Evolutionary conservation across 2,797 vertebrate genomes (phyloP).

Genomic region (Melanotaenia boesemani): DNA sequence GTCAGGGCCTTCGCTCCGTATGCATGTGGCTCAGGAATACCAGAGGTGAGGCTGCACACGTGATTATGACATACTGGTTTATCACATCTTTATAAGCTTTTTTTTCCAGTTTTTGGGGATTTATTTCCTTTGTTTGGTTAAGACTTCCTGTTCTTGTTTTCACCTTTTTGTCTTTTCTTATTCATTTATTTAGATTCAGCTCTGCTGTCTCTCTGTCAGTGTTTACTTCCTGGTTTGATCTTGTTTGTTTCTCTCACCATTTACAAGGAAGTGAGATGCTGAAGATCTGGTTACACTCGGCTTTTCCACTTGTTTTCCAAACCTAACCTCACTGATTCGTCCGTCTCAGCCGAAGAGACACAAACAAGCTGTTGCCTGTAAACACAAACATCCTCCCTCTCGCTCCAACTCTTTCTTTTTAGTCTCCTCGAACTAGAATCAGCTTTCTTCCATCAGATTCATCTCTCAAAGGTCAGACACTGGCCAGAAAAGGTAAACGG

Average conservation of each 20-base stretch:
- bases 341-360: background rate
- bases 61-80: background rate
- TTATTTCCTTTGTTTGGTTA: too few species aligned
- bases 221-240: conserved; percentile 6
- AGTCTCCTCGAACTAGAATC: conserved; percentile 1
- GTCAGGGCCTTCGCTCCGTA: conserved; percentile 96
- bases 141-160: background rate
- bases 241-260: background rate
- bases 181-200: background rate
- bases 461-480: conserved; percentile 10
- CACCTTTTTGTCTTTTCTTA: background rate
- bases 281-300: conserved; percentile 9
- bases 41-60: conserved; percentile 85
- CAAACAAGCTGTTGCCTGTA: conserved; percentile 17
- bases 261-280: conserved; percentile 25
- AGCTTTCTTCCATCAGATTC: background rate
- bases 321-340: background rate
- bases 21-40: conserved; percentile 96
- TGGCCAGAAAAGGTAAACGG: conserved; percentile 14
- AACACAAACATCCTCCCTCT: background rate
- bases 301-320: background rate
- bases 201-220: background rate
- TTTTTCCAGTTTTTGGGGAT: background rate
- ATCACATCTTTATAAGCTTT: background rate
- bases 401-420: background rate